phyloP scores from a whole-genome alignment of 2,797 vertebrate species.

The Poeciliopsis presidionis region DNA sequence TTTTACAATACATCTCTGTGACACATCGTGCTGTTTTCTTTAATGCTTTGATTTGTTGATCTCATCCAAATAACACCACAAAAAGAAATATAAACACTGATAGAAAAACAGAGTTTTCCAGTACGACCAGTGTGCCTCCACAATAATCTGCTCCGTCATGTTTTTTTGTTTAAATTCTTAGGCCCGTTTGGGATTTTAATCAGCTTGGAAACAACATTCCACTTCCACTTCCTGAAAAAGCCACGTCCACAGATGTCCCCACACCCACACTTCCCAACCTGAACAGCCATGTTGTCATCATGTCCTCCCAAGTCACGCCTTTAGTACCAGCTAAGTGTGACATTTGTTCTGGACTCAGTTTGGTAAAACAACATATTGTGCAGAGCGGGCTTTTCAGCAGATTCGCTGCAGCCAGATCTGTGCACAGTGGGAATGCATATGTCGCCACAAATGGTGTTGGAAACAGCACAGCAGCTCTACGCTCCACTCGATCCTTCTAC shows the following conservation, averaged over 20 bases:
- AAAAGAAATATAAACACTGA: neutral
- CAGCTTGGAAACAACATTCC: neutral
- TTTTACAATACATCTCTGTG: neutral
- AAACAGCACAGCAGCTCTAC: slow-evolving; percentile 25
- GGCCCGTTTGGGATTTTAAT: neutral
- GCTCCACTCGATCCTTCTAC: slow-evolving; percentile 8
- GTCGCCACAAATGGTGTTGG: slow-evolving; percentile 39
- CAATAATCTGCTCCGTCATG: neutral
- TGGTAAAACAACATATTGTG: slow-evolving; percentile 50
- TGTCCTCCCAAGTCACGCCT: slow-evolving; percentile 16
- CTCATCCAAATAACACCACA: neutral
- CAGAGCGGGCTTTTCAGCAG: slow-evolving; percentile 37
- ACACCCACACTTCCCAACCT: neutral
- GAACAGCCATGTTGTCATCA: slow-evolving; percentile 18
- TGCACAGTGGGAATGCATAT: slow-evolving; percentile 48
- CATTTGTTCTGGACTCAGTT: slow-evolving; percentile 22
- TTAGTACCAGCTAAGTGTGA: slow-evolving; percentile 6
- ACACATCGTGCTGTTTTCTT: neutral
- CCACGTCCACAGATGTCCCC: slow-evolving; percentile 24
- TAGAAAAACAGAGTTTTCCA: neutral
- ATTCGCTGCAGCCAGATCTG: slow-evolving; percentile 36
- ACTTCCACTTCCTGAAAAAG: slow-evolving; percentile 26
- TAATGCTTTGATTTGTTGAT: neutral
- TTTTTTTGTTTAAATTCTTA: neutral
- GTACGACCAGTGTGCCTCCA: neutral